Base-by-base conservation (phyloP, 2,888 invertebrate species). In the Meloe dianella region DNA sequence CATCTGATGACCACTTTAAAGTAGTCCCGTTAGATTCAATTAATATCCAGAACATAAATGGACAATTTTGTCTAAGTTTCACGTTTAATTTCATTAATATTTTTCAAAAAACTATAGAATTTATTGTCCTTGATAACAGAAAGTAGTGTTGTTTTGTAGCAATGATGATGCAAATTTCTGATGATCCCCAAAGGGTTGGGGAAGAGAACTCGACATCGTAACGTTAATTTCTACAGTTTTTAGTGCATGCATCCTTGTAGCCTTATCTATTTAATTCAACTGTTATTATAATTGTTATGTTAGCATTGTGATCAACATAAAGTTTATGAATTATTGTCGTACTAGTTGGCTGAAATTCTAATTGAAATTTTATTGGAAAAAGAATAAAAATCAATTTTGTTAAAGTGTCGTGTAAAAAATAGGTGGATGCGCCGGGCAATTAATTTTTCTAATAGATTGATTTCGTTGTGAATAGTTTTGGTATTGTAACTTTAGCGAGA, bases 401-500 rank as follows among this genome's bases (percentile, higher is more conserved):
- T 17, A 9, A 20, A 20, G 20, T 47, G 10, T 20, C n/a, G n/a
- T n/a, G n/a, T n/a, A n/a, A n/a, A 47, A 20, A 47, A 47, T 20
- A 20, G 47, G 47, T 47, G 47, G 47, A 47, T 47, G 47, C 47
- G 47, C 47, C 47, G 47, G 20, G 22, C 10, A 27, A 47, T 47
- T 47, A 47, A 20, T 47, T 20, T 20, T 47, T 47, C 41, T 41
- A 17, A 41, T 41, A 20, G 20, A 47, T 47, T 47, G 47, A 47
- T 47, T 47, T 47, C 20, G 20, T 47, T 20, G 10, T 20, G n/a
- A 8, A 20, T 47, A 47, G 20, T 20, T 41, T 41, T 41, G 38
- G 12, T 10, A 20, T 47, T 47, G 9, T 47, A 47, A 9, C 47
- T 47, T 20, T 20, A 47, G 9, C 17, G 76, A 77, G 77, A 77